Conservation (phyloP, 2,113 vertebrate species). For the Cavia porcellus region DNA sequence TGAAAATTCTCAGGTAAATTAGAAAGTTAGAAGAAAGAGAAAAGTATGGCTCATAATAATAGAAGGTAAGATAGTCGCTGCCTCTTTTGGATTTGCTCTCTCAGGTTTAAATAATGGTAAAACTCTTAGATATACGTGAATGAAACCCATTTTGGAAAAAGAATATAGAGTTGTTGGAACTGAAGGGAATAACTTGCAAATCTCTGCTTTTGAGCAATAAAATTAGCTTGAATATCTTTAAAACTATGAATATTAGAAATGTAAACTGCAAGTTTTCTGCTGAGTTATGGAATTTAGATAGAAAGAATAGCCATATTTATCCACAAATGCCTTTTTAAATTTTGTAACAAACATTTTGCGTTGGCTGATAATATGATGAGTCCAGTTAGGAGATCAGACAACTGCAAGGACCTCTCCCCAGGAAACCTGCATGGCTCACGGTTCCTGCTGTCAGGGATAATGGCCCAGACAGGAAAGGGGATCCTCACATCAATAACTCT, state of each 20-base stretch:
- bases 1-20: not conserved
- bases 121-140: not conserved
- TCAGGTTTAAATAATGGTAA: constrained; percentile 46
- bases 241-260: not conserved
- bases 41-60: not conserved
- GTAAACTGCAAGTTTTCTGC: not conserved
- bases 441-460: constrained; percentile 80
- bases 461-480: constrained; percentile 76
- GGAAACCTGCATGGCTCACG: constrained; percentile 72
- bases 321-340: constrained; percentile 69
- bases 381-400: constrained; percentile 71
- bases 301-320: constrained; percentile 66
- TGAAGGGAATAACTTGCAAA: not conserved
- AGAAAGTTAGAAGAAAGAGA: constrained; percentile 12
- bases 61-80: not conserved
- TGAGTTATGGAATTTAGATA: constrained; percentile 71
- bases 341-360: constrained; percentile 79
- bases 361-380: constrained; percentile 79
- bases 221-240: not conserved
- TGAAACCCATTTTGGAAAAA: constrained; percentile 12
- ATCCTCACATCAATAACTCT: constrained; percentile 75
- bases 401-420: constrained; percentile 75
- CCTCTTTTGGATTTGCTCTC: not conserved
- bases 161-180: not conserved
- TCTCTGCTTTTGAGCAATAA: not conserved